phyloP scores from a whole-genome alignment of 1,140 invertebrate genomes.

The Zaprionus ornatus region DNA sequence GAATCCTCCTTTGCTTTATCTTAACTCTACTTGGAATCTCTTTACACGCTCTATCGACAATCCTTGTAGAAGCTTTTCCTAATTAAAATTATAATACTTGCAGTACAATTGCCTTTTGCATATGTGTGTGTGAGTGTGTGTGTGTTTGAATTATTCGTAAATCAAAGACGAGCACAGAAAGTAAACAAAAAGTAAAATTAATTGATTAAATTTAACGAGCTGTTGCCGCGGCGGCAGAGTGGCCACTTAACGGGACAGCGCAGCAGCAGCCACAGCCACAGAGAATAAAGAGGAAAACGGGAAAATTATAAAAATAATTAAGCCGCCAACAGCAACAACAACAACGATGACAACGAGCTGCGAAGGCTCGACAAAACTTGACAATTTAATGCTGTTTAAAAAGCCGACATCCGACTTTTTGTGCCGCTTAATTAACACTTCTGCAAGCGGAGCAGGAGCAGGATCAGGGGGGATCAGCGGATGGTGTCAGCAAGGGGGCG shows the following conservation, averaged over 20 bases:
- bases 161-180: slow-evolving; percentile 21
- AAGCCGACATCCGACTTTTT: slow-evolving; percentile 46
- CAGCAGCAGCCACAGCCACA: slow-evolving; percentile 20
- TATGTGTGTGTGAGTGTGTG: neutral
- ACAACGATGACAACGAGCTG: slow-evolving; percentile 12
- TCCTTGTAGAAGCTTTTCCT: neutral
- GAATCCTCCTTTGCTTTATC: too few species aligned
- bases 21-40: too few species aligned
- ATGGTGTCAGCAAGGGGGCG: slow-evolving; percentile 11
- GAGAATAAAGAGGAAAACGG: slow-evolving; percentile 39
- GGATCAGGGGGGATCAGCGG: neutral
- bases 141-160: slow-evolving; percentile 7
- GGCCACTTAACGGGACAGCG: slow-evolving; percentile 36
- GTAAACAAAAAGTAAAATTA: slow-evolving; percentile 46
- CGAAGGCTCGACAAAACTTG: slow-evolving; percentile 57
- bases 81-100: slow-evolving; percentile 2
- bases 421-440: slow-evolving; percentile 72
- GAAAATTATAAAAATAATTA: slow-evolving; percentile 70
- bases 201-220: slow-evolving; percentile 71
- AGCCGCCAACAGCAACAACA: slow-evolving; percentile 46
- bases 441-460: slow-evolving; percentile 13
- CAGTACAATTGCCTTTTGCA: neutral
- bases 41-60: neutral
- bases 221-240: slow-evolving; percentile 19
- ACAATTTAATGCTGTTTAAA: slow-evolving; percentile 69